Conservation (phyloP, 2,888 invertebrate species). For the Leptopilina drosophilae region DNA sequence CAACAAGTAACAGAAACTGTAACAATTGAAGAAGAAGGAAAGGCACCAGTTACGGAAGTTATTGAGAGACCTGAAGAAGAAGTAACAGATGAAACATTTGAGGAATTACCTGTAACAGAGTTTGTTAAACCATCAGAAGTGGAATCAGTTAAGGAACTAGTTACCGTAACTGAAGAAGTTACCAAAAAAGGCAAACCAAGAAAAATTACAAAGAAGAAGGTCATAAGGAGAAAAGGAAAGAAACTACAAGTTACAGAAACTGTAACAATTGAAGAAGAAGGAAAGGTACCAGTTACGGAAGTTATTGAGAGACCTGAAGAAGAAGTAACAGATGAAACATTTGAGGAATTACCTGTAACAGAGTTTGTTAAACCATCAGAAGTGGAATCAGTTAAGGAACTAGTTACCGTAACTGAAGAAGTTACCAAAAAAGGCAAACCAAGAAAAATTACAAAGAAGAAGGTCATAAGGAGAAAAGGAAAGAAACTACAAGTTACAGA, state of each 20-base stretch:
- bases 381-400: slow-evolving; percentile 63
- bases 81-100: slow-evolving; percentile 71
- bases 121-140: slow-evolving; percentile 71
- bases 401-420: no score
- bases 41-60: slow-evolving; percentile 69
- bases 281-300: slow-evolving; percentile 73
- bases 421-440: no score
- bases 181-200: slow-evolving; percentile 59
- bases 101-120: slow-evolving; percentile 74
- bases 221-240: slow-evolving; percentile 74
- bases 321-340: slow-evolving; percentile 61
- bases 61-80: slow-evolving; percentile 37
- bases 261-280: slow-evolving; percentile 61
- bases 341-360: slow-evolving; percentile 59
- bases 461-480: slow-evolving; percentile 71
- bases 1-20: slow-evolving; percentile 44
- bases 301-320: slow-evolving; percentile 62
- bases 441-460: slow-evolving; percentile 59
- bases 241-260: slow-evolving; percentile 50
- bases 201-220: slow-evolving; percentile 70
- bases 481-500: slow-evolving; percentile 59
- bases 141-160: slow-evolving; percentile 64
- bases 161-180: slow-evolving; percentile 66
- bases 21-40: slow-evolving; percentile 50
- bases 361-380: slow-evolving; percentile 73